Evolutionary conservation across 2,888 invertebrate species (phyloP).

Genomic region (Heliconius sara): DNA sequence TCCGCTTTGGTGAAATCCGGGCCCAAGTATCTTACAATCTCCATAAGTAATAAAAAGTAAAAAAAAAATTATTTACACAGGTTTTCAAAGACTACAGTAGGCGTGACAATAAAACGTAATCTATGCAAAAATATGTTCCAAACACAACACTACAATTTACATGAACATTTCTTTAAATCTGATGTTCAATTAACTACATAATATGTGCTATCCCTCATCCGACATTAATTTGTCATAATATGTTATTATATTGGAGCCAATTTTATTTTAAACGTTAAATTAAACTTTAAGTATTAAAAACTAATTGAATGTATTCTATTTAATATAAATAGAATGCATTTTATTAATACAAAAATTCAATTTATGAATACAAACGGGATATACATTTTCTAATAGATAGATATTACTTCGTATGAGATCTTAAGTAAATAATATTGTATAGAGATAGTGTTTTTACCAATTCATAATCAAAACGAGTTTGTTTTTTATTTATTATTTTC

Average conservation of each 20-base stretch:
- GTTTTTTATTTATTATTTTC: not conserved
- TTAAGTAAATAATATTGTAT: constrained; percentile 3
- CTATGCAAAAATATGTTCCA: not conserved
- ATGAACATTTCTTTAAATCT: too few relatives aligned
- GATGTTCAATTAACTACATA: too few relatives aligned
- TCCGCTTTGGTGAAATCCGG: too few relatives aligned
- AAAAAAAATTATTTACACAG: not conserved
- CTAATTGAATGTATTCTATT: constrained; percentile 24
- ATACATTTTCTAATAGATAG: not conserved
- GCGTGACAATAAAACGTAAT: too few relatives aligned
- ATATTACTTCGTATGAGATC: constrained; percentile 21
- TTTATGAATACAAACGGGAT: constrained; percentile 5
- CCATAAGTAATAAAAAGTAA: not conserved
- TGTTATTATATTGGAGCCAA: not conserved
- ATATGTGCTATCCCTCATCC: not conserved
- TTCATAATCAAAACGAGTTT: not conserved
- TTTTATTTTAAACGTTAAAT: constrained; percentile 3
- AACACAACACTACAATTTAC: not conserved
- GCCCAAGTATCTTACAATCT: not conserved
- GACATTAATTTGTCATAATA: not conserved
- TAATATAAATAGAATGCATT: constrained; percentile 28
- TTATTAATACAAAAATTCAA: constrained; percentile 15
- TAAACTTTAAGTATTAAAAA: constrained; percentile 19
- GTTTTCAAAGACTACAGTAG: too few relatives aligned
- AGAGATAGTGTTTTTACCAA: not conserved